These are phyloP conservation scores for Triops cancriformis DNA, from an alignment of 1,140 invertebrate genomes.

Conservation along the genomic window DNA sequence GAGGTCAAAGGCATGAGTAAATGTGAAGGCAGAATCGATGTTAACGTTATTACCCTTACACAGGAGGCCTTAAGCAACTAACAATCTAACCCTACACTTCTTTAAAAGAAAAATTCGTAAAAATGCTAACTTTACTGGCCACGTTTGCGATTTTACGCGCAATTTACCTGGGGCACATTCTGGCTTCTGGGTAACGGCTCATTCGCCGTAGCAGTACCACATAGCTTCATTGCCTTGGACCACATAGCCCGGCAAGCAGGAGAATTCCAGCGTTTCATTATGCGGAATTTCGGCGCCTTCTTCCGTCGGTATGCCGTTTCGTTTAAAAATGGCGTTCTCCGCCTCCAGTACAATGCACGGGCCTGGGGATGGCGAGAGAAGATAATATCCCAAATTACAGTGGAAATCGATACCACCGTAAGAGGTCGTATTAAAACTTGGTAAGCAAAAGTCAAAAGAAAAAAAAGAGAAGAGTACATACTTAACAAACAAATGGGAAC, in stretches of 20 bases:
- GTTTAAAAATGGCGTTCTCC: slow-evolving; percentile 52
- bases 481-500: slow-evolving; percentile 64
- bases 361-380: slow-evolving; percentile 41
- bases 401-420: neutral
- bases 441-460: neutral
- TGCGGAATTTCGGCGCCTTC: slow-evolving; percentile 48
- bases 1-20: too few species aligned
- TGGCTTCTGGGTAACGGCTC: slow-evolving; percentile 59
- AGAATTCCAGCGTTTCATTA: slow-evolving; percentile 53
- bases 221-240: slow-evolving; percentile 58
- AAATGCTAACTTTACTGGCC: too few species aligned
- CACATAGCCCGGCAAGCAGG: slow-evolving; percentile 57
- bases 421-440: neutral
- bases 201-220: slow-evolving; percentile 66
- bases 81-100: too few species aligned
- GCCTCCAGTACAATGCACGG: slow-evolving; percentile 55
- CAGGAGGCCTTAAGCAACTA: too few species aligned
- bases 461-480: slow-evolving; percentile 46
- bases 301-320: slow-evolving; percentile 43
- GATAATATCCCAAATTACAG: neutral
- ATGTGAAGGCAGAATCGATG: too few species aligned
- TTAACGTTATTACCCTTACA: too few species aligned
- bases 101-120: too few species aligned
- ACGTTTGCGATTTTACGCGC: neutral
- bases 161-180: slow-evolving; percentile 60